Evolutionary conservation across 30 jellyfish, hydroid and myxozoan genomes (phyloP).

Genomic region (Haliclystus octoradiatus): DNA sequence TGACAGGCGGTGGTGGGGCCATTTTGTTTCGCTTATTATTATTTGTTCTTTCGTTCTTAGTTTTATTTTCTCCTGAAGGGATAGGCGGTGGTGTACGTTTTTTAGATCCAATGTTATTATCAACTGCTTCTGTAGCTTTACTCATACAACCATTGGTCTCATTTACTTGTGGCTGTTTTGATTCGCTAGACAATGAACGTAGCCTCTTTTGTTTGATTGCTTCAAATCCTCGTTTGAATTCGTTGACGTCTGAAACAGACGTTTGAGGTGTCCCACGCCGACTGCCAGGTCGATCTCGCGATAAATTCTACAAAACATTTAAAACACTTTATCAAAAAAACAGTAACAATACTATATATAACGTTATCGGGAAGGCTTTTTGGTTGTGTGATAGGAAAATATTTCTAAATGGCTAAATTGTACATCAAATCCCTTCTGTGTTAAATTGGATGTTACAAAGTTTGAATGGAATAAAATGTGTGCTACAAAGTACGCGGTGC

Average conservation of each 20-base stretch:
- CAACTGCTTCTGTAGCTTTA: not conserved
- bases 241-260: conserved; percentile 10
- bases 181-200: not conserved
- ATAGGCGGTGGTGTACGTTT: not conserved
- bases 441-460: too few relatives aligned
- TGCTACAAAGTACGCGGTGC: too few relatives aligned
- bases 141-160: too few relatives aligned
- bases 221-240: conserved; percentile 31
- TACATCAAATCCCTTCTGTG: too few relatives aligned
- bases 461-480: too few relatives aligned
- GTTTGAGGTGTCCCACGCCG: not conserved
- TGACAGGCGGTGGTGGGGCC: conserved; percentile 1
- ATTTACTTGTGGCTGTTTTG: not conserved
- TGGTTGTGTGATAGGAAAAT: too few relatives aligned
- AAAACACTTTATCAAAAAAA: too few relatives aligned
- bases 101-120: not conserved
- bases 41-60: not conserved
- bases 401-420: too few relatives aligned
- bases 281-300: too few relatives aligned
- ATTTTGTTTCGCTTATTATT: not conserved
- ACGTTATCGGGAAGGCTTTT: too few relatives aligned
- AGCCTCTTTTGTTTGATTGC: conserved; percentile 26
- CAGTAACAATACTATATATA: too few relatives aligned
- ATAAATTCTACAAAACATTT: too few relatives aligned
- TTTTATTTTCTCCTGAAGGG: not conserved